Conservation (phyloP, 1,140 invertebrate species). For the Drosophila ogumai region DNA sequence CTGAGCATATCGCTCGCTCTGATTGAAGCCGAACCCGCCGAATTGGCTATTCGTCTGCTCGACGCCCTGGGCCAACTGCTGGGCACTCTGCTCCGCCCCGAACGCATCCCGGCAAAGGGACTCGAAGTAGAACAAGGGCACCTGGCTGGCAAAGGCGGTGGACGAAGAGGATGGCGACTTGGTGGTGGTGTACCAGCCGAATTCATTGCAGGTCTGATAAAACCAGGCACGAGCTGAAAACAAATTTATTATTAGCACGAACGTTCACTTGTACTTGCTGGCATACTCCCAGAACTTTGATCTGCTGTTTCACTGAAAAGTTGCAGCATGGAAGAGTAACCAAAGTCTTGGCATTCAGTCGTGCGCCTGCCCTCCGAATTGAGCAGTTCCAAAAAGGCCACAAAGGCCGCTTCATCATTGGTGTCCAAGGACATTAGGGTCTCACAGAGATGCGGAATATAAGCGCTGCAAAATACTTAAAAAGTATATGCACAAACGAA, state of each 20-base stretch:
- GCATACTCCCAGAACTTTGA: conserved; percentile 57
- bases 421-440: conserved; percentile 39
- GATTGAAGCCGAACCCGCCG: conserved; percentile 86
- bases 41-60: conserved; percentile 87
- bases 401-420: conserved; percentile 46
- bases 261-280: neutral
- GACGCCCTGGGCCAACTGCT: conserved; percentile 85
- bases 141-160: conserved; percentile 86
- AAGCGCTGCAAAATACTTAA: conserved; percentile 6
- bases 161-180: conserved; percentile 72
- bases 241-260: conserved; percentile 18
- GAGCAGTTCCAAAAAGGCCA: conserved; percentile 50
- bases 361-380: conserved; percentile 28
- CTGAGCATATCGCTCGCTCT: conserved; percentile 62
- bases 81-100: conserved; percentile 80
- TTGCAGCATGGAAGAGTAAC: conserved; percentile 64
- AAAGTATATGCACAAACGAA: neutral
- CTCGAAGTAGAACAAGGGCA: conserved; percentile 87
- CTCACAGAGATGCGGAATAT: conserved; percentile 57
- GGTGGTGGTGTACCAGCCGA: conserved; percentile 87
- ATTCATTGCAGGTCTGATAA: conserved; percentile 91
- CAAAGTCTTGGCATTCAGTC: conserved; percentile 64
- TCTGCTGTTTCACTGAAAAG: conserved; percentile 51
- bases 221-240: conserved; percentile 87
- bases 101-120: conserved; percentile 89